Evolutionary conservation across 1,140 invertebrate genomes (phyloP), one percentile per base, ranked within the genome.

Genomic region (Oreohelix idahoensis): DNA sequence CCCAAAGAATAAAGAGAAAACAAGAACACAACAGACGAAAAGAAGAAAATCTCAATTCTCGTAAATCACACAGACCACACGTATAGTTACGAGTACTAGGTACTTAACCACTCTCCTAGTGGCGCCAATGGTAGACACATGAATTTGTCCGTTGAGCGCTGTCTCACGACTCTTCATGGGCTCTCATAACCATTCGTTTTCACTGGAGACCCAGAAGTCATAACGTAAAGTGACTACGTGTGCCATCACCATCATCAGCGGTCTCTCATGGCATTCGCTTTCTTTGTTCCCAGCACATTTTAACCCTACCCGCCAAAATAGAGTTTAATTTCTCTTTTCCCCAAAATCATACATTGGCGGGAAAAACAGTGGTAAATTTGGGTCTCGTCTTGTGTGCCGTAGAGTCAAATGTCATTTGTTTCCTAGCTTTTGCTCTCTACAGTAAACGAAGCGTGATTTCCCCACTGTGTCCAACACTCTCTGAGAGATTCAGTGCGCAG

Each of bases 401-500:
- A 10, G 71, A 42, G 71, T 73, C 71, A 73, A 45, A 73, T 73
- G 38, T 73, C 71, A 73, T 73, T 73, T 73, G 71, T 73, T 73
- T 45, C 71, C 36, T 39, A 51, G 10, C 42, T 51, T 76, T n/a
- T n/a, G 45, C 74, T 32, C 74, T 76, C 74, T 51, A 76, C 74
- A 51, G 74, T 76, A 76, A 76, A 51, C 49, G 42, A 45, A 42
- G 45, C 74, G 74, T 76, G 74, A 76, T 76, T 76, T 76, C 74
- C 74, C 74, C 38, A 76, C 74, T 49, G 74, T 45, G 39, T 39
- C 23, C 45, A 36, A 29, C 42, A 45, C 74, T 29, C 74, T 49
- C 74, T 53, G 15, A 76, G 74, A 39, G 74, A 45, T 51, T 76
- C 74, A 32, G 38, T 76, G 74, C 74, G n/a, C 32, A 76, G 45